These are phyloP conservation scores for Brachyistius frenatus DNA, from an alignment of 2,113 vertebrate species.

Conservation along the genomic window DNA sequence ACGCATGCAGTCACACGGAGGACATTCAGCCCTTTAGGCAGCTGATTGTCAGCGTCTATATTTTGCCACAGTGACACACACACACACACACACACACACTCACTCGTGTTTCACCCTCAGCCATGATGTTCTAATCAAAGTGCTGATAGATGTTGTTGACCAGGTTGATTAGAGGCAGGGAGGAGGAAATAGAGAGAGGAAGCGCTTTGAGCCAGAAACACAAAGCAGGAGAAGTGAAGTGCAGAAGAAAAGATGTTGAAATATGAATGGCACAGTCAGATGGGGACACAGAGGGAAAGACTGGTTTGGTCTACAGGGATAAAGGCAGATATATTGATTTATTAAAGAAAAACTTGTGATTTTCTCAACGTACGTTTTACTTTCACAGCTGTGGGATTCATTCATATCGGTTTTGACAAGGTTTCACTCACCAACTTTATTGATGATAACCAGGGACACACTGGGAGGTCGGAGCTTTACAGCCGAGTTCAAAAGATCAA, in stretches of 20 bases:
- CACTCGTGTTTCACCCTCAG: no score
- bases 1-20: constrained; percentile 27
- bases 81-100: not conserved
- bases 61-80: constrained; percentile 1
- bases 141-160: constrained; percentile 54
- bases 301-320: not conserved
- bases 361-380: no score
- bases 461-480: no score
- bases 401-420: no score
- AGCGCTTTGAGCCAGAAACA: constrained; percentile 32
- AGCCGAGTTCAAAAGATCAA: not conserved
- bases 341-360: no score
- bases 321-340: no score
- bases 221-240: constrained; percentile 15
- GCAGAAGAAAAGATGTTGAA: constrained; percentile 40
- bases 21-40: constrained; percentile 39
- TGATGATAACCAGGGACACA: no score
- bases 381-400: no score
- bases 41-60: constrained; percentile 37
- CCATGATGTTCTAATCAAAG: constrained; percentile 50
- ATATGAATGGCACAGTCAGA: constrained; percentile 50
- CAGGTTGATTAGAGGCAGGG: constrained; percentile 46
- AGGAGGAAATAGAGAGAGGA: constrained; percentile 23
- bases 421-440: no score
- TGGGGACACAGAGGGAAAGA: constrained; percentile 11